Evolutionary conservation across 2,113 vertebrate genomes (phyloP).

Genomic region (Rhinopomastus cyanomelas): DNA sequence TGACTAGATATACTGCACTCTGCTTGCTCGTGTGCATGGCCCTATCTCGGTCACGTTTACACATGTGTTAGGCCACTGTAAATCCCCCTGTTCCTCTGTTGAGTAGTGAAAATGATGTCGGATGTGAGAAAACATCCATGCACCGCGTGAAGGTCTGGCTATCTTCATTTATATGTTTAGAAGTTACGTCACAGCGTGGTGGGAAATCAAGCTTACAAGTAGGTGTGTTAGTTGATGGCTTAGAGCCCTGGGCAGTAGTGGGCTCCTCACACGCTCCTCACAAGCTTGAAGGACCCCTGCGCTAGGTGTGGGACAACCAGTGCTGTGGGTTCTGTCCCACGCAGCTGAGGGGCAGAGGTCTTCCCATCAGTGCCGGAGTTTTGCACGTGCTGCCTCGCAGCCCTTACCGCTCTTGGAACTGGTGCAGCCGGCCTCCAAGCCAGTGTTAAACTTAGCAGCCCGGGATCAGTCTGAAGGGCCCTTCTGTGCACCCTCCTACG

Average conservation of each 20-base stretch:
- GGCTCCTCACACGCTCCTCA: background rate
- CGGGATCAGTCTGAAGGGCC: background rate
- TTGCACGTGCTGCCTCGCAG: background rate
- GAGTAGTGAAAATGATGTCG: background rate
- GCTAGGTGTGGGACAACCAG: background rate
- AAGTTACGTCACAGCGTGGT: background rate
- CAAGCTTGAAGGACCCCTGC: background rate
- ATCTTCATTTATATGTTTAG: background rate
- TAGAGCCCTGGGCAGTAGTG: background rate
- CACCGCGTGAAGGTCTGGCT: background rate
- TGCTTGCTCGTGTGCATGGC: rapidly evolving
- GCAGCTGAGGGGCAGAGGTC: background rate
- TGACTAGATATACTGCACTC: no score
- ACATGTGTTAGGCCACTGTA: background rate
- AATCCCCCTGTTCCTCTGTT: background rate
- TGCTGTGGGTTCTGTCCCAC: background rate
- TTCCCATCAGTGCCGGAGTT: background rate
- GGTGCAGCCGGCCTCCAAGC: background rate
- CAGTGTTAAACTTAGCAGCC: background rate
- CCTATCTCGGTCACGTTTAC: background rate
- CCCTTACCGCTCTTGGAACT: background rate
- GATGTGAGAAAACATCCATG: background rate
- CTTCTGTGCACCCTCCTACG: background rate
- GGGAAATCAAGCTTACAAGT: background rate
- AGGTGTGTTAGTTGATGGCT: background rate